Percentiles rank a stretch among this genome's conserved stretches.
phyloP scores from a whole-genome alignment of 2,888 invertebrate genomes.

The Sinopyrophorus schimmeli region DNA sequence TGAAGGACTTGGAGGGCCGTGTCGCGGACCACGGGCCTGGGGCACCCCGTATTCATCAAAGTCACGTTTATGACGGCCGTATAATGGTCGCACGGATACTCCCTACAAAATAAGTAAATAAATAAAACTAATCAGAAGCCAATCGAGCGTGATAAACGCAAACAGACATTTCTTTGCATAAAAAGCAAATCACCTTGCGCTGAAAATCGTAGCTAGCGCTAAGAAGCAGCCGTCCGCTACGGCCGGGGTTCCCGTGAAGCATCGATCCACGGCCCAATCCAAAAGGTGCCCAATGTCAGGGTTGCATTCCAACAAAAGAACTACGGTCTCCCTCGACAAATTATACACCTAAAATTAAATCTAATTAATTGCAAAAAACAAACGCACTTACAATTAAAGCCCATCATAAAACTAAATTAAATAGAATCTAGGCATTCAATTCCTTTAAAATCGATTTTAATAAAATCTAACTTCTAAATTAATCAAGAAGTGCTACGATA shows the following conservation, averaged over 20 bases:
- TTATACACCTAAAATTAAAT: slow-evolving; percentile 73
- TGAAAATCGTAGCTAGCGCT: slow-evolving; percentile 94
- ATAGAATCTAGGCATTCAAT: too few relatives aligned
- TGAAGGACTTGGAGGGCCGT: slow-evolving; percentile 93
- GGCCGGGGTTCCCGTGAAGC: slow-evolving; percentile 88
- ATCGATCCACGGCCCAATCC: slow-evolving; percentile 98
- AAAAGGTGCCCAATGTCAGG: slow-evolving; percentile 88
- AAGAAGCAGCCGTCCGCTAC: slow-evolving; percentile 97
- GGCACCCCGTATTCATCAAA: slow-evolving; percentile 93
- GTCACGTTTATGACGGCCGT: slow-evolving; percentile 98
- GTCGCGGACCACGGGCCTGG: slow-evolving; percentile 88
- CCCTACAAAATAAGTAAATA: slow-evolving; percentile 59
- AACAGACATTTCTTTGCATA: slow-evolving; percentile 3
- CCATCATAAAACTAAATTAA: too few relatives aligned
- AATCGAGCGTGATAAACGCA: slow-evolving; percentile 1
- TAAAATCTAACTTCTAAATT: too few relatives aligned
- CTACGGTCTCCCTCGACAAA: slow-evolving; percentile 90
- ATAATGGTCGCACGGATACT: slow-evolving; percentile 97
- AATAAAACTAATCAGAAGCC: neutral
- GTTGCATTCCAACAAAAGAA: slow-evolving; percentile 91
- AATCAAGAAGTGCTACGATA: too few relatives aligned
- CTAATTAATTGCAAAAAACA: too few relatives aligned
- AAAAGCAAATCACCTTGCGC: too few relatives aligned
- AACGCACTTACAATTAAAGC: too few relatives aligned
- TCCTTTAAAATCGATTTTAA: too few relatives aligned